Base-by-base conservation (phyloP, 2,888 invertebrate species). In the Caenorhabditis plicata region DNA sequence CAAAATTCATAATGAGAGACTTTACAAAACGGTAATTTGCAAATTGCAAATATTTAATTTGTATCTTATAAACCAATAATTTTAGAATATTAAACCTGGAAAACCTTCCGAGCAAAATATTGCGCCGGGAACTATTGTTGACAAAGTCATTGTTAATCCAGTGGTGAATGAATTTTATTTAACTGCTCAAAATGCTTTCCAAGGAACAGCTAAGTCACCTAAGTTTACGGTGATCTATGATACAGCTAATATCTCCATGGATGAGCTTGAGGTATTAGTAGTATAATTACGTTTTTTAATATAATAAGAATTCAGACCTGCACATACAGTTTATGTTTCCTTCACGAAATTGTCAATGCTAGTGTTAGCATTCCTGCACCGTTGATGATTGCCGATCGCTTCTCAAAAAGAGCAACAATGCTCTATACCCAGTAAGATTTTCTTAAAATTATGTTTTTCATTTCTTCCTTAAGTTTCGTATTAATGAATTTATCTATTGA, bases 91-190 rank as follows among this genome's bases (percentile, higher is more conserved):
- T n/a, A n/a, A 5, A 5, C n/a, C n/a, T 9, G 5, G n/a, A n/a
- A 33, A n/a, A 17, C n/a, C 33, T 5, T 5, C 7, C 17, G 33
- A 33, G 33, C 33, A 33, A 35, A 68, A 68, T 41, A 15, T 65
- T 8, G 27, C 26, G 11, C 51, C 64, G 0, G 68, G 68, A 40
- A 52, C 61, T 9, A 50, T 62, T n/a, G 41, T 68, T 27, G 64
- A 68, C 32, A 2, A 26, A 0, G 23, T 17, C 17, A 48, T 68
- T 36, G 60, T 64, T 5, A 40, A 22, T 11, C 49, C 61, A 5
- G 36, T 45, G 2, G 5, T 46, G n/a, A 42, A 23, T 3, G 64
- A 68, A 22, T 68, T 57, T 47, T 68, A 49, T 27, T 31, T 50
- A 25, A 40, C 61, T 7, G 17, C 49, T 3, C 50, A 61, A 8